Evolutionary conservation across 2,113 vertebrate genomes (phyloP).

Genomic region (Paracanthobrama guichenoti): DNA sequence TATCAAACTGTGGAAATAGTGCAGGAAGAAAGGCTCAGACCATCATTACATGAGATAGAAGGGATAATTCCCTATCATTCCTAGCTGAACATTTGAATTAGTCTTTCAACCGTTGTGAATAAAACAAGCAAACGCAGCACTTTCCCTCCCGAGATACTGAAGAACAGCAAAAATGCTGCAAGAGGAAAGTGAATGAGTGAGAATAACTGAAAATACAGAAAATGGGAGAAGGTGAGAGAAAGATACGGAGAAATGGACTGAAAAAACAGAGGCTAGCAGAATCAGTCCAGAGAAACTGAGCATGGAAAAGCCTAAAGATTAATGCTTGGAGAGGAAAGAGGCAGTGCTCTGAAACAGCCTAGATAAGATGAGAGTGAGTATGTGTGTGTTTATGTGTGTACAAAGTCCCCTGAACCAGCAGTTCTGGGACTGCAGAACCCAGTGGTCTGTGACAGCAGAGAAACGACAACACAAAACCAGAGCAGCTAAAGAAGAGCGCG

Average conservation of each 20-base stretch:
- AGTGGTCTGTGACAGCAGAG: conserved; percentile 44
- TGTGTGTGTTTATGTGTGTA: conserved; percentile 31
- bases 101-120: background rate
- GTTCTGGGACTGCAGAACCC: conserved; percentile 40
- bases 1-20: background rate
- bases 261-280: conserved; percentile 51
- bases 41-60: background rate
- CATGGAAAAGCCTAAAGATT: conserved; percentile 35
- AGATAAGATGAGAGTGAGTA: conserved; percentile 34
- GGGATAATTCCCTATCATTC: background rate
- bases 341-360: conserved; percentile 2
- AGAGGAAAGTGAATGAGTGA: conserved; percentile 1
- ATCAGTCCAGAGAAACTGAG: conserved; percentile 25
- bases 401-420: conserved; percentile 45
- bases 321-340: conserved; percentile 40
- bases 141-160: background rate
- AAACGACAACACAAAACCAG: conserved; percentile 24
- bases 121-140: background rate
- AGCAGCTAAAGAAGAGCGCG: background rate
- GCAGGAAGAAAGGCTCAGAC: background rate
- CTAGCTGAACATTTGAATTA: background rate
- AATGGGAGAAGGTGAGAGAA: conserved; percentile 3
- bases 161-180: background rate
- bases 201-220: background rate
- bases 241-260: background rate